These are phyloP conservation scores for Brachyptera putata DNA, from an alignment of 2,888 invertebrate genomes.

Conservation along the genomic window DNA sequence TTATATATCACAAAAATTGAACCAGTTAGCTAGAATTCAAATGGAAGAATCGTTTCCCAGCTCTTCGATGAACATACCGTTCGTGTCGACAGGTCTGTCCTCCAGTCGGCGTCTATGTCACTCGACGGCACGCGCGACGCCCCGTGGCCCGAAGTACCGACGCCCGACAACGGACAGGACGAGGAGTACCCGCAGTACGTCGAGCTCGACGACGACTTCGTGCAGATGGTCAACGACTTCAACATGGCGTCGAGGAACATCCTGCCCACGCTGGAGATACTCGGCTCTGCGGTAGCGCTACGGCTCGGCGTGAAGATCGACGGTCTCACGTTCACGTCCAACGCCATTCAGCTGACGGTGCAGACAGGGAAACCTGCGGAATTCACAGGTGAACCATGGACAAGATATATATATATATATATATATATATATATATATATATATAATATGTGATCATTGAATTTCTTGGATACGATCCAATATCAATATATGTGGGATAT, in stretches of 20 bases:
- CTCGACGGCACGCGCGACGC: not conserved
- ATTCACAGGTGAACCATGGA: not conserved
- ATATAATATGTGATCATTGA: no score
- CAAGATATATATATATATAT: no score
- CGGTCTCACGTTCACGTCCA: not conserved
- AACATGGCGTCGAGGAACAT: not conserved
- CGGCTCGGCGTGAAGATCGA: not conserved
- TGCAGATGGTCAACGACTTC: constrained; percentile 1
- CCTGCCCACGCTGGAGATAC: not conserved
- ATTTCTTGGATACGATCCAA: no score
- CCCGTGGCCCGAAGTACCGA: not conserved
- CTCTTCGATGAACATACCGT: no score
- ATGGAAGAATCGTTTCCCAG: no score
- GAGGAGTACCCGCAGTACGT: not conserved
- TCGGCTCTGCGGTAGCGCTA: not conserved
- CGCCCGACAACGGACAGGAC: not conserved
- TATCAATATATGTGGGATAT: no score
- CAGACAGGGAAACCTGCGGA: not conserved
- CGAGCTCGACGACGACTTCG: not conserved
- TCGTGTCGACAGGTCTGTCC: no score
- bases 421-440: no score
- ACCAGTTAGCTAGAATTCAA: no score
- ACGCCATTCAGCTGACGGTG: not conserved
- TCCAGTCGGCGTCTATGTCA: not conserved
- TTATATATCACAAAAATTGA: no score